Base-by-base conservation (phyloP, 23 tunicate species). In the Diplosoma virens region DNA sequence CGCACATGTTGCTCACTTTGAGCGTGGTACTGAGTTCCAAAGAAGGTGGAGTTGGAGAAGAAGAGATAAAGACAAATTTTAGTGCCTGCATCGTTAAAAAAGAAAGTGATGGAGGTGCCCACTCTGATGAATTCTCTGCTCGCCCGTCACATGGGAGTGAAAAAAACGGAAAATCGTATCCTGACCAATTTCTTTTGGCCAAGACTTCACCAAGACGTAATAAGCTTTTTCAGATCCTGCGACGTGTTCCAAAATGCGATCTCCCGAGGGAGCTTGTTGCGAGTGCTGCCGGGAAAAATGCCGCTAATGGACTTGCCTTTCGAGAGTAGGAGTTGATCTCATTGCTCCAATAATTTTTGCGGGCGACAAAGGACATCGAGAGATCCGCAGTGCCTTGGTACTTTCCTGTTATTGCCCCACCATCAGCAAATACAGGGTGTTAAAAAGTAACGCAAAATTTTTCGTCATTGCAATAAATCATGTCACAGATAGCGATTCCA, bases 81-180 rank as follows among this genome's bases (percentile, higher is more conserved):
- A 1, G 84, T 79, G 27, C 84, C 84, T 0, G 17, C 0, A 22
- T 1, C 1, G 0, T 79, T 1, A 18, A 45, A n/a, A 32, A 1
- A 17, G 6, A 81, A 55, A 29, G 56, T 70, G 0, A 32, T 81
- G 78, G 36, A 56, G 17, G 58, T 56, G 9, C 78, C 85, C 21
- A 68, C 55, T 70, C n/a, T n/a, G n/a, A n/a, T n/a, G n/a, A 69
- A 81, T 14, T 55, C 69, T 20, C 17, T 58, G 22, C 25, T 81
- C n/a, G n/a, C n/a, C n/a, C n/a, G n/a, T n/a, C n/a, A n/a, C n/a
- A n/a, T n/a, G n/a, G n/a, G n/a, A n/a, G n/a, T n/a, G n/a, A n/a
- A 70, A 29, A 81, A 81, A 37, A 81, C 85, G 22, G 11, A 7
- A 2, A 68, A 81, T 56, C 46, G 59, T 17, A 36, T 81, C 9